phyloP scores from a whole-genome alignment of 2,888 invertebrate genomes.

The Conops quadrifasciatus region DNA sequence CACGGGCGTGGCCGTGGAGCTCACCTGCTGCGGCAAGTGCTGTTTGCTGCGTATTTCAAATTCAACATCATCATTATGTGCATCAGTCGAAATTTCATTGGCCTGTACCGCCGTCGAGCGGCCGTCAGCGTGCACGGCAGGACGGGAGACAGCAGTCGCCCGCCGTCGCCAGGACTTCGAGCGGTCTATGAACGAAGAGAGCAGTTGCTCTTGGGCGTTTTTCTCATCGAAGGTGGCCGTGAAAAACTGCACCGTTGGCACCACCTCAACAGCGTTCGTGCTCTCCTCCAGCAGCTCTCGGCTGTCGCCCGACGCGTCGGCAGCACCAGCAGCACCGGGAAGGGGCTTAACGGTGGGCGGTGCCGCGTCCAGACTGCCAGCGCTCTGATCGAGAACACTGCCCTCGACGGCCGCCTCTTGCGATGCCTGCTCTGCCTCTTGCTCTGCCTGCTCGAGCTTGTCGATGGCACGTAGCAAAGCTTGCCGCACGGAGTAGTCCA shows the following conservation, averaged over 20 bases:
- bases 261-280: slow-evolving; percentile 63
- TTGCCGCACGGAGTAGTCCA: slow-evolving; percentile 78
- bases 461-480: slow-evolving; percentile 80
- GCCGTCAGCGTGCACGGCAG: slow-evolving; percentile 56
- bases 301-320: slow-evolving; percentile 52
- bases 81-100: slow-evolving; percentile 59
- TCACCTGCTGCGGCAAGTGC: slow-evolving; percentile 53
- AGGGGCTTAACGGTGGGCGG: not conserved
- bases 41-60: slow-evolving; percentile 58
- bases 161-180: slow-evolving; percentile 55
- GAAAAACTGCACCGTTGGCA: slow-evolving; percentile 69
- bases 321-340: not conserved
- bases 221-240: slow-evolving; percentile 65
- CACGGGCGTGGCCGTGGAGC: slow-evolving; percentile 55
- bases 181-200: slow-evolving; percentile 58
- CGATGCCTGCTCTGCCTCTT: slow-evolving; percentile 52
- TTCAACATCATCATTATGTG: slow-evolving; percentile 56
- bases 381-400: too few relatives aligned
- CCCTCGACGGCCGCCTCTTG: too few relatives aligned
- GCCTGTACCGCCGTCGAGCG: slow-evolving; percentile 43
- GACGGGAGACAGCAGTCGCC: slow-evolving; percentile 16
- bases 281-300: slow-evolving; percentile 67
- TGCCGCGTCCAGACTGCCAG: slow-evolving; percentile 30
- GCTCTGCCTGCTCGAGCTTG: slow-evolving; percentile 75
- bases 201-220: slow-evolving; percentile 57